phyloP scores from a whole-genome alignment of 2,888 invertebrate genomes.

The Matsumyia berberina region DNA sequence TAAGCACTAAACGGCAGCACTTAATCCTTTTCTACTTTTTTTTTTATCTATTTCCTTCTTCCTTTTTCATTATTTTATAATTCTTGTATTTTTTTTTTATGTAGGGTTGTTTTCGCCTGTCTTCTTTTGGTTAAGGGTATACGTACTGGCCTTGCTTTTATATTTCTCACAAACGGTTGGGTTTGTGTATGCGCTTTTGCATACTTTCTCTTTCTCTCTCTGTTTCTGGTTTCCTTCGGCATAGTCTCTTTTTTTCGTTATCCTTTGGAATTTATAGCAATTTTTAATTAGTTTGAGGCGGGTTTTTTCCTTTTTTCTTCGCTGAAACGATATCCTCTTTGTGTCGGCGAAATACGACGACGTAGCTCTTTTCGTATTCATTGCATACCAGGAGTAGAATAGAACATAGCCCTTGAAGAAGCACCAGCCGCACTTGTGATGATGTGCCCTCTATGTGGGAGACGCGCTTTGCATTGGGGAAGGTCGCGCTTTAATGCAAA shows the following conservation, averaged over 20 bases:
- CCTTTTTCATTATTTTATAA: conserved; percentile 29
- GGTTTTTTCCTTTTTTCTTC: not conserved
- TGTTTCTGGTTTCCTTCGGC: conserved; percentile 3
- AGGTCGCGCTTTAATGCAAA: conserved; percentile 32
- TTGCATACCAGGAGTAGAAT: not conserved
- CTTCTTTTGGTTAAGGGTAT: not conserved
- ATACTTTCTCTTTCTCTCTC: not conserved
- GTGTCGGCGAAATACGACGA: not conserved
- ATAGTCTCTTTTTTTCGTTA: not conserved
- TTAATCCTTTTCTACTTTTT: conserved; percentile 16
- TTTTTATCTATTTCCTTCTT: conserved; percentile 1
- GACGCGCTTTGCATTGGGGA: not conserved
- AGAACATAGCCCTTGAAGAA: not conserved
- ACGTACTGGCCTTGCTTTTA: conserved; percentile 35
- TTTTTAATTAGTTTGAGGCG: conserved; percentile 52
- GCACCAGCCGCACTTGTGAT: not conserved
- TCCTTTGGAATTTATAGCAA: conserved; percentile 28
- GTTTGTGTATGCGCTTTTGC: not conserved
- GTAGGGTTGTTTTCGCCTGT: too few species aligned
- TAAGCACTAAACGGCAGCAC: conserved; percentile 20
- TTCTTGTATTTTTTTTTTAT: conserved; percentile 15
- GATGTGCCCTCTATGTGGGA: not conserved
- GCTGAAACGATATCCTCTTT: not conserved
- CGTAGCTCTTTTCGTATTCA: conserved; percentile 20
- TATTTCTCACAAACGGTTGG: conserved; percentile 3